Conservation (phyloP, 2,113 vertebrate species). For the Paratilapia polleni region DNA sequence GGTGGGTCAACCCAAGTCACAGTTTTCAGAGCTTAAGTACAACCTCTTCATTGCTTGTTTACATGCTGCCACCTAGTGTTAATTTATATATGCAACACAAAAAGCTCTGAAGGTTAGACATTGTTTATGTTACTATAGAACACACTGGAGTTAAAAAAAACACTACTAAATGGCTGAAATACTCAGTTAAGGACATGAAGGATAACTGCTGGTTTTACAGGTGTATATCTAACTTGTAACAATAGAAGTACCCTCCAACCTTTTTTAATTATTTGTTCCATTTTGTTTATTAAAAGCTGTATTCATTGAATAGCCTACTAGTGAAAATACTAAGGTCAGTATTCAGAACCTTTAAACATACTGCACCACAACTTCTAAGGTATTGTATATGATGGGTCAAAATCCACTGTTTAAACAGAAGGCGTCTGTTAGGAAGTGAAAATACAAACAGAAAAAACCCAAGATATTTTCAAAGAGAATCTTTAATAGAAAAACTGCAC, state of each 20-base stretch:
- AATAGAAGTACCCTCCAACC: accelerated
- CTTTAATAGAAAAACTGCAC: slow-evolving; percentile 43
- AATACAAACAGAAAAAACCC: not conserved
- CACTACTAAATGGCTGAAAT: too few relatives aligned
- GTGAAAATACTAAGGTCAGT: not conserved
- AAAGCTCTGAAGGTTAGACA: too few relatives aligned
- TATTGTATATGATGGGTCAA: not conserved
- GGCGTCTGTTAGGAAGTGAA: not conserved
- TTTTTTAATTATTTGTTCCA: not conserved
- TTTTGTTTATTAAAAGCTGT: not conserved
- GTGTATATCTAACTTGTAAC: not conserved
- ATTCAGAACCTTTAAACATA: not conserved
- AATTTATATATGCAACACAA: not conserved
- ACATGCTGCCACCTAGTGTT: slow-evolving; percentile 59
- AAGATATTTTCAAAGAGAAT: not conserved
- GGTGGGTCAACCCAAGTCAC: not conserved
- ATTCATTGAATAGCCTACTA: not conserved
- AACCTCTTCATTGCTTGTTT: not conserved
- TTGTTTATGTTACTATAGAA: too few relatives aligned
- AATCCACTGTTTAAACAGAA: not conserved
- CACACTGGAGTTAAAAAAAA: too few relatives aligned
- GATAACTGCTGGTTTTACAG: not conserved
- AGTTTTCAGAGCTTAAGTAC: not conserved
- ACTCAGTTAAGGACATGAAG: too few relatives aligned
- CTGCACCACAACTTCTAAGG: not conserved